Percentiles rank a stretch among this genome's conserved stretches.
phyloP scores from a whole-genome alignment of 64 coral and sea anemone species.

The Actinia equina region DNA sequence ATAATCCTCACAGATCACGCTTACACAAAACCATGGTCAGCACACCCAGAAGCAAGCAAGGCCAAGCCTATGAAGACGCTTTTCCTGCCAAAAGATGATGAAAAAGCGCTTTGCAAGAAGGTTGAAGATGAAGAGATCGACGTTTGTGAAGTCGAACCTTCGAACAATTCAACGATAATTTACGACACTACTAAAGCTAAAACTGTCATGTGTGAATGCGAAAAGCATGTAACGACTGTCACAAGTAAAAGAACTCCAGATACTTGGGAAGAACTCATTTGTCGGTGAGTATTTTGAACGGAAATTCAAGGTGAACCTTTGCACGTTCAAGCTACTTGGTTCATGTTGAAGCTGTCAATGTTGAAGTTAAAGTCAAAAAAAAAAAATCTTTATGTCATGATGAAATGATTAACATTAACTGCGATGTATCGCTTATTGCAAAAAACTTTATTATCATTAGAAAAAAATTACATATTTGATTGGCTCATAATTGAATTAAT shows the following conservation, averaged over 20 bases:
- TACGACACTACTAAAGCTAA: slow-evolving; percentile 92
- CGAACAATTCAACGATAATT: slow-evolving; percentile 50
- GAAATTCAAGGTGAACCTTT: neutral
- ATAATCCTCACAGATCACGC: slow-evolving; percentile 87
- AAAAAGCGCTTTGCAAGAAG: slow-evolving; percentile 20
- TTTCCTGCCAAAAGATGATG: slow-evolving; percentile 63
- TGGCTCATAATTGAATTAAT: too few species aligned
- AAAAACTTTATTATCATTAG: too few species aligned
- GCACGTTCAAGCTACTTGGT: neutral
- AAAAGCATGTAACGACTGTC: slow-evolving; percentile 85
- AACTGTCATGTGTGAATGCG: slow-evolving; percentile 92
- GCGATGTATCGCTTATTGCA: too few species aligned
- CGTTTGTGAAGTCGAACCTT: slow-evolving; percentile 54
- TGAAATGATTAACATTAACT: too few species aligned
- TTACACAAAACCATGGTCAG: slow-evolving; percentile 96
- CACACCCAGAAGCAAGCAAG: slow-evolving; percentile 79
- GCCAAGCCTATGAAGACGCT: slow-evolving; percentile 85
- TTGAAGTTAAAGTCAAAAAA: too few species aligned
- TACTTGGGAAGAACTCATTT: slow-evolving; percentile 99
- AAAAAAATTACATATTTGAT: too few species aligned
- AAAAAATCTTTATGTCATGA: too few species aligned
- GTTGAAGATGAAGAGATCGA: slow-evolving; percentile 56
- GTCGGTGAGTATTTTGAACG: slow-evolving; percentile 56
- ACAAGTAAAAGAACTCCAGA: slow-evolving; percentile 96
- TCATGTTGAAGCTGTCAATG: neutral